phyloP scores from a whole-genome alignment of 1,140 invertebrate species.

The Brachionus koreanus region DNA sequence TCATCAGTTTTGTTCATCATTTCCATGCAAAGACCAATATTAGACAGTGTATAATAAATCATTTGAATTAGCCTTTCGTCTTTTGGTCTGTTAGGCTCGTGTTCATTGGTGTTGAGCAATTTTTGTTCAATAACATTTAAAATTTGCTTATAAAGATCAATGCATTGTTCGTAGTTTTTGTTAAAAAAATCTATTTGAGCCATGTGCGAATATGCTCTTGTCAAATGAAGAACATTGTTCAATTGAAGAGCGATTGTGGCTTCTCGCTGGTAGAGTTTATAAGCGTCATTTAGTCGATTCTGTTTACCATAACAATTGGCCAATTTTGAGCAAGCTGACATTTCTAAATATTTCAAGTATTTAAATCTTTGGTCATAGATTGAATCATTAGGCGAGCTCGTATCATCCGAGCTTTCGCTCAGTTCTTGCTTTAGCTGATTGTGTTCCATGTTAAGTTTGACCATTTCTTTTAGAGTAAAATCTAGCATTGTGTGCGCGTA shows the following conservation, averaged over 20 bases:
- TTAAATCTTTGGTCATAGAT: background rate
- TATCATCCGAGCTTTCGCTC: background rate
- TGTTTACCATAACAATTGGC: conserved; percentile 38
- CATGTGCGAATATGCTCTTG: conserved; percentile 37
- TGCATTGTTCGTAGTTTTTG: conserved; percentile 31
- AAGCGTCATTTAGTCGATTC: conserved; percentile 21
- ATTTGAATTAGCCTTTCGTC: conserved; percentile 41
- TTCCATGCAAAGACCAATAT: conserved; percentile 43
- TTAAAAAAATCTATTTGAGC: conserved; percentile 41
- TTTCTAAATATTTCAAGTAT: conserved; percentile 44
- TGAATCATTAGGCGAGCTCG: background rate
- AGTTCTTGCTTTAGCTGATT: background rate
- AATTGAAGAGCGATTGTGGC: background rate
- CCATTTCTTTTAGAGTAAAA: conserved; percentile 43
- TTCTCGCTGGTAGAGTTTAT: conserved; percentile 30
- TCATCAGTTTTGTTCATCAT: conserved; percentile 33
- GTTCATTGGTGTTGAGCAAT: background rate
- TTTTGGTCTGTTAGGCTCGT: background rate
- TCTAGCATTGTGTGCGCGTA: conserved; percentile 38
- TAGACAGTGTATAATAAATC: conserved; percentile 39
- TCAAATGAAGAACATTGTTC: conserved; percentile 27
- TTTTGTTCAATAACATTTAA: conserved; percentile 21
- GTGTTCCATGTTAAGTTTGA: conserved; percentile 19
- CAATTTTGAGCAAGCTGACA: conserved; percentile 38
- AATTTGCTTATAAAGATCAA: conserved; percentile 32